Evolutionary conservation across 2,888 invertebrate species (phyloP), one percentile per base, ranked within the genome.

Genomic region (Macaria liturata): DNA sequence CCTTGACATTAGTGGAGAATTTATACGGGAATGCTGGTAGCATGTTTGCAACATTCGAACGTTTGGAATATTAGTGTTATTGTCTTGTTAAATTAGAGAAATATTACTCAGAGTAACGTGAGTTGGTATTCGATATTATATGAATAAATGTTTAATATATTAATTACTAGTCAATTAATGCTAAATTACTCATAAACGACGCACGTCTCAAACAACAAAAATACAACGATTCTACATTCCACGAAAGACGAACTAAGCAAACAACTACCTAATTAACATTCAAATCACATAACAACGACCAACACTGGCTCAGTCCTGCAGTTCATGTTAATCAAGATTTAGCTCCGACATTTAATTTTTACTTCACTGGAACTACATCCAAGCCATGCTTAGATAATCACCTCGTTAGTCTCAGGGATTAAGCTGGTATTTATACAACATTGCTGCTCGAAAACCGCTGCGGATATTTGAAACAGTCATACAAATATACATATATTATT

Each of bases 1-100:
- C 66, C 69, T 75, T 77, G 81, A 83, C 80, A 72, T 75, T 75
- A 32, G 32, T 34, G 59, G 63, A 63, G 54, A 60, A 68, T 66
- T 66, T 66, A 66, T 65, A 63, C 56, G 59, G 50, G 42, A 59
- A 59, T 64, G 61, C 61, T 51, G 51, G 49, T 31, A 61, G 62
- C 62, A 61, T 66, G 61, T 64, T 65, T 55, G 20, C 45, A 55
- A 53, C 48, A 32, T 49, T 51, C 57, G 49, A 52, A 54, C 46
- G 46, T 9, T 51, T 34, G 42, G 53, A 46, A 46, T 3, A 42
- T 0, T 20, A 20, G 20, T 1, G 20, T 20, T 20, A 20, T 20
- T 42, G 42, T 37, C 34, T 37, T 37, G 4, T 4, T 4, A 34
- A 34, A 34, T 34, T 4, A 4, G 34, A 6, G 4, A 37, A 1